These are phyloP conservation scores for Luscinia megarhynchos DNA, from an alignment of 2,797 vertebrate species.

Conservation along the genomic window DNA sequence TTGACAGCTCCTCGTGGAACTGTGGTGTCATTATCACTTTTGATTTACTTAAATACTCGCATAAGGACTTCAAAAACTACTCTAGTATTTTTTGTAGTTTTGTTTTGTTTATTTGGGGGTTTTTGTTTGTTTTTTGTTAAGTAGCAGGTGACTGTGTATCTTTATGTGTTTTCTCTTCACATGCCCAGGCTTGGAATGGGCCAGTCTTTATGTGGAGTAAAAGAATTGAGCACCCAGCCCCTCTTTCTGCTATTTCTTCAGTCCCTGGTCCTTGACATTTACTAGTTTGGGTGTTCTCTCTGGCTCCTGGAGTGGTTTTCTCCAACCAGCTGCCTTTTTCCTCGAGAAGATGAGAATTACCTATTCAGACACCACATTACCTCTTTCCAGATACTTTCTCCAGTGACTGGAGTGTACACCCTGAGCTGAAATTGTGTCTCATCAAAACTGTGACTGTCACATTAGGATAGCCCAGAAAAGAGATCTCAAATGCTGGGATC, in stretches of 20 bases:
- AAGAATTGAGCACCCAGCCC: accelerated
- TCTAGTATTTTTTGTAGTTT: not conserved
- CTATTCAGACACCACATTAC: not conserved
- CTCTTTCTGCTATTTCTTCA: not conserved
- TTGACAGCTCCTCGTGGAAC: not conserved
- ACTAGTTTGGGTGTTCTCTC: not conserved
- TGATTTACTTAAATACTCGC: not conserved
- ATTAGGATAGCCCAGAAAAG: not conserved
- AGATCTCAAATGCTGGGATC: not conserved
- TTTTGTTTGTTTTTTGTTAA: not conserved
- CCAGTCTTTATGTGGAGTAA: accelerated
- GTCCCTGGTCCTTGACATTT: accelerated
- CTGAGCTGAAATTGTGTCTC: not conserved
- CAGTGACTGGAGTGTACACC: not conserved
- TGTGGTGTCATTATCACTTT: not conserved
- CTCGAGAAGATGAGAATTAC: not conserved
- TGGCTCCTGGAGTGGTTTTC: not conserved
- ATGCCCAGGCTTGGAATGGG: not conserved
- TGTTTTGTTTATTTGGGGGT: not conserved
- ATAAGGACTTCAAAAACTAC: not conserved
- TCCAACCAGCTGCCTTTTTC: not conserved
- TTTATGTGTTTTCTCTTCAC: not conserved
- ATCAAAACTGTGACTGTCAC: not conserved
- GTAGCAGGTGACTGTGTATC: not conserved
- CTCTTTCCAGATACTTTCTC: not conserved